Conservation (phyloP, 2,113 vertebrate genomes). For the Ctenodactylus gundi region DNA sequence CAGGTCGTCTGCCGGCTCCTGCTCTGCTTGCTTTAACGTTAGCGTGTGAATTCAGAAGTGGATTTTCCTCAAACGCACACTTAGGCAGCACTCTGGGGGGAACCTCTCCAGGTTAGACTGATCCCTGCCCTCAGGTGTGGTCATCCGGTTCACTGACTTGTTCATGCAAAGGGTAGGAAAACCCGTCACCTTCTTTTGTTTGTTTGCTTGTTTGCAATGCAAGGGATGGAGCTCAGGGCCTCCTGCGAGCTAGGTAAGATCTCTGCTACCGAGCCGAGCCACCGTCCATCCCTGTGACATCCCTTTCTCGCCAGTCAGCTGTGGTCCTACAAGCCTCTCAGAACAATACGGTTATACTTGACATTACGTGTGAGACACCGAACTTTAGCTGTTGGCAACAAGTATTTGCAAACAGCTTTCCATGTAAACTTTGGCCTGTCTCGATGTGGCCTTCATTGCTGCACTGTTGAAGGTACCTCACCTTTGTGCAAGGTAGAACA, state of each 20-base stretch:
- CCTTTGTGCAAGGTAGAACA: too few species aligned
- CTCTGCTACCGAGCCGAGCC: too few species aligned
- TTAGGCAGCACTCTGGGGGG: neutral
- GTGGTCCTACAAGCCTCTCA: neutral
- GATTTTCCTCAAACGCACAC: neutral
- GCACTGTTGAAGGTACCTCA: neutral
- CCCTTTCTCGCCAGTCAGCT: too few species aligned
- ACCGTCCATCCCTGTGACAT: neutral
- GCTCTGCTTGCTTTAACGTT: accelerated
- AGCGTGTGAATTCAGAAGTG: accelerated
- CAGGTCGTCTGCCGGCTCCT: neutral
- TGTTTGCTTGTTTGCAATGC: neutral
- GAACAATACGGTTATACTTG: neutral
- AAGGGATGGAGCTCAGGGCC: neutral
- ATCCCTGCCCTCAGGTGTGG: neutral
- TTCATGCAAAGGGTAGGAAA: neutral
- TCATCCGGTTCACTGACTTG: neutral
- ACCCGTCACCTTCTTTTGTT: neutral
- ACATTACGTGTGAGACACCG: neutral
- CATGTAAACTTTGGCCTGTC: accelerated
- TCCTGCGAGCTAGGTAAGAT: neutral
- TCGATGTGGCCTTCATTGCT: neutral
- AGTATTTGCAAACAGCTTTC: neutral
- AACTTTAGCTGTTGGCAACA: neutral
- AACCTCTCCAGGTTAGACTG: accelerated